A percentile compares a stretch with the other conserved stretches of the same genome.
Conservation (phyloP, 2,113 vertebrate species). For the Irena cyanogastra region DNA sequence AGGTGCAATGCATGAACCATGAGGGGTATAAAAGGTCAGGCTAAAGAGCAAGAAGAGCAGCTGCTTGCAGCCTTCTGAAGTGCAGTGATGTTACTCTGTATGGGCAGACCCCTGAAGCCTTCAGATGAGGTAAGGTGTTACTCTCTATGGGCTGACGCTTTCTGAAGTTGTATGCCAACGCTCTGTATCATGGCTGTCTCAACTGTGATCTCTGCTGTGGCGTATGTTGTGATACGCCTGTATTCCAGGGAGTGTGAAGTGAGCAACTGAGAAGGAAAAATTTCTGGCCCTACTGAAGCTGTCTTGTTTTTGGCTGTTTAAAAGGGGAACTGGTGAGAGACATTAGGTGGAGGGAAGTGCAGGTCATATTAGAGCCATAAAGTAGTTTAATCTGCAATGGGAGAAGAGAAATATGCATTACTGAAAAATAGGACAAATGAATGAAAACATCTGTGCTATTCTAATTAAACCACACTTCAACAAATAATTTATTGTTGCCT, state of each 20-base stretch:
- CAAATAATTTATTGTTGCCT: background rate
- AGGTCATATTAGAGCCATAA: background rate
- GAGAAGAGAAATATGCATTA: background rate
- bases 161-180: too few species aligned
- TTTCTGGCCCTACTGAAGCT: background rate
- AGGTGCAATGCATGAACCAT: too few species aligned
- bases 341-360: background rate
- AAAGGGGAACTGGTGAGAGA: background rate
- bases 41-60: too few species aligned
- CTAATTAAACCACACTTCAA: background rate
- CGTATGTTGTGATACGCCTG: too few species aligned
- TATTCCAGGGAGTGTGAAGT: background rate
- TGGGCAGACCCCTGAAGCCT: too few species aligned
- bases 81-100: too few species aligned
- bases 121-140: too few species aligned
- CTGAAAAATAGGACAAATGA: slow-evolving; percentile 7
- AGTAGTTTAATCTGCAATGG: background rate
- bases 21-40: too few species aligned
- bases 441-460: slow-evolving; percentile 12
- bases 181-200: too few species aligned
- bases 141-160: too few species aligned
- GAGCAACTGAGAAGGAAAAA: background rate
- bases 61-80: too few species aligned
- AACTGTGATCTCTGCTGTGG: too few species aligned
- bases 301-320: background rate